phyloP scores from a whole-genome alignment of 2,113 vertebrate genomes.

The Cololabis saira region DNA sequence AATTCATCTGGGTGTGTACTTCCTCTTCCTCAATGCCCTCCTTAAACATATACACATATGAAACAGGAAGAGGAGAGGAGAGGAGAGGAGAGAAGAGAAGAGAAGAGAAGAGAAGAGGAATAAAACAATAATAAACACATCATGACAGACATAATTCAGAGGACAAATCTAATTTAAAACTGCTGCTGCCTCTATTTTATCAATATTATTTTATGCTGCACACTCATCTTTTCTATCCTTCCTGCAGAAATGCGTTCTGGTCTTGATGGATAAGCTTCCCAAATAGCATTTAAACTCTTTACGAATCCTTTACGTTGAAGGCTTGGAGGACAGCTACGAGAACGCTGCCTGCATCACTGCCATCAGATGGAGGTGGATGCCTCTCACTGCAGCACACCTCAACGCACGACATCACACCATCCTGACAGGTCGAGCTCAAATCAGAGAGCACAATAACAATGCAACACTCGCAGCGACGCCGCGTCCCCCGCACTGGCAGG shows the following conservation, averaged over 20 bases:
- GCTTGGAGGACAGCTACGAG: not conserved
- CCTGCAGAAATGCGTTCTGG: slow-evolving; percentile 4
- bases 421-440: not conserved
- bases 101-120: too few relatives aligned
- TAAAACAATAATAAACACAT: not conserved
- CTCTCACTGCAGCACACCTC: slow-evolving; percentile 4
- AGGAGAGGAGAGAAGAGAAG: not conserved
- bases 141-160: not conserved
- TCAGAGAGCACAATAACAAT: slow-evolving; percentile 22
- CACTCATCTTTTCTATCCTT: not conserved
- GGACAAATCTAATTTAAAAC: too few relatives aligned
- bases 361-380: slow-evolving; percentile 12
- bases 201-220: too few relatives aligned
- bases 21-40: not conserved
- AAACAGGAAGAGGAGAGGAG: too few relatives aligned
- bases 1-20: not conserved
- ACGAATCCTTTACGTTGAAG: not conserved
- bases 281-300: not conserved
- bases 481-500: slow-evolving; percentile 49
- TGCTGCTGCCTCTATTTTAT: too few relatives aligned
- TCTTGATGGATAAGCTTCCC: not conserved
- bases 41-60: not conserved
- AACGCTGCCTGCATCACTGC: slow-evolving; percentile 22
- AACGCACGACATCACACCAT: not conserved
- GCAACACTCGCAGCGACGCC: slow-evolving; percentile 33